These are phyloP conservation scores for Temnothorax longispinosus DNA, from an alignment of 1,140 invertebrate genomes.

Conservation along the genomic window DNA sequence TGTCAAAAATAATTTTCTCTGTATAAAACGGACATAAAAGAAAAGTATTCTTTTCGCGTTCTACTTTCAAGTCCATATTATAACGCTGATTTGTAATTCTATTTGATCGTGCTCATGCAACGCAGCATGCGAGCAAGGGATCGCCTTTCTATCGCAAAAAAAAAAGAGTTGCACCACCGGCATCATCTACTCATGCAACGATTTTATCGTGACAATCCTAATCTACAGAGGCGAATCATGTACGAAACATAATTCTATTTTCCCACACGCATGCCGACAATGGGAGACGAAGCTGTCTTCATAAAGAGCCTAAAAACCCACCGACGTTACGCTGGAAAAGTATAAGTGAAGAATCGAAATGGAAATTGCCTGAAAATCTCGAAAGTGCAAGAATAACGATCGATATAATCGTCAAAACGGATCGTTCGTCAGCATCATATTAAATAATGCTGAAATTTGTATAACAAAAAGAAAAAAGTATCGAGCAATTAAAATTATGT, in stretches of 20 bases:
- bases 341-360: conserved; percentile 3
- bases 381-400: background rate
- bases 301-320: conserved; percentile 7
- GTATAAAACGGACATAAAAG: background rate
- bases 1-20: conserved; percentile 12
- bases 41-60: conserved; percentile 4
- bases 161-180: background rate
- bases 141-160: conserved; percentile 13
- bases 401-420: background rate
- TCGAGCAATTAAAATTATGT: background rate
- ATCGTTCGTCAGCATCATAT: background rate
- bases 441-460: conserved; percentile 18
- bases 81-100: conserved; percentile 11
- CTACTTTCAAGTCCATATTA: background rate
- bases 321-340: background rate
- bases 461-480: background rate
- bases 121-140: conserved; percentile 52
- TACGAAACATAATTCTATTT: conserved; percentile 16
- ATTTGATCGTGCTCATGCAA: conserved; percentile 55
- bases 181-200: conserved; percentile 30
- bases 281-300: background rate
- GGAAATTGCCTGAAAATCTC: background rate
- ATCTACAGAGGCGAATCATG: background rate
- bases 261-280: conserved; percentile 24
- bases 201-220: background rate